Percentiles rank a stretch among this genome's conserved stretches.
Evolutionary conservation across 2,113 vertebrate genomes (phyloP).

Genomic region (Phylloscopus trochiloides): DNA sequence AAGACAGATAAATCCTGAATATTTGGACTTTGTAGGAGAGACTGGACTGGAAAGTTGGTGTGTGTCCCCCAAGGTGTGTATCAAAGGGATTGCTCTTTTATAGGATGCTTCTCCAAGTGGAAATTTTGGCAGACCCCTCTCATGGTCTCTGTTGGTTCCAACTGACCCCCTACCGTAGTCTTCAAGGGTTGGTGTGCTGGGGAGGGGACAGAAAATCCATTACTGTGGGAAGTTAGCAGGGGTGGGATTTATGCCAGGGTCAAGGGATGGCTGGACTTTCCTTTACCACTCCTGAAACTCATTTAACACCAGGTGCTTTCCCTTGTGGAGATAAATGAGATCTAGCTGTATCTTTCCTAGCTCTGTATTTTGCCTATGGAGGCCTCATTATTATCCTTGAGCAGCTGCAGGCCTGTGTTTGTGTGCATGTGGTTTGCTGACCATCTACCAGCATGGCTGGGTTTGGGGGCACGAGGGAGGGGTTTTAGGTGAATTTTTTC

Average conservation of each 20-base stretch:
- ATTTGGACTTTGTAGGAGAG: neutral
- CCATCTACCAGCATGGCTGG: neutral
- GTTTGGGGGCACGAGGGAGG: neutral
- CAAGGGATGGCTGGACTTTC: neutral
- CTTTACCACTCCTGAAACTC: neutral
- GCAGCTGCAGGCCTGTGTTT: neutral
- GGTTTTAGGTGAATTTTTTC: neutral
- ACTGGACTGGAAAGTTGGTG: neutral
- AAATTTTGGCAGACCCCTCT: neutral
- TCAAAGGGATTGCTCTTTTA: neutral
- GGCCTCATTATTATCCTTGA: neutral
- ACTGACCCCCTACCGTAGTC: neutral
- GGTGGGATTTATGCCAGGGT: neutral
- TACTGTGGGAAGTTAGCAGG: neutral
- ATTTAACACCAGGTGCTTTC: neutral
- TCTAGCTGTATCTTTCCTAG: neutral
- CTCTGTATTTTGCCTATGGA: neutral
- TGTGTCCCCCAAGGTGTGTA: neutral
- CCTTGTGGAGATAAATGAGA: neutral
- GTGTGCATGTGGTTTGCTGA: neutral
- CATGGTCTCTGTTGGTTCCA: neutral
- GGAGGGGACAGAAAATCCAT: neutral
- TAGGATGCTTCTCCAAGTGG: neutral
- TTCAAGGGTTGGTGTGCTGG: rapidly evolving
- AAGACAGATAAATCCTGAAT: neutral